Base-by-base conservation (phyloP, 2,888 invertebrate genomes). In the Hanleya hanleyi region DNA sequence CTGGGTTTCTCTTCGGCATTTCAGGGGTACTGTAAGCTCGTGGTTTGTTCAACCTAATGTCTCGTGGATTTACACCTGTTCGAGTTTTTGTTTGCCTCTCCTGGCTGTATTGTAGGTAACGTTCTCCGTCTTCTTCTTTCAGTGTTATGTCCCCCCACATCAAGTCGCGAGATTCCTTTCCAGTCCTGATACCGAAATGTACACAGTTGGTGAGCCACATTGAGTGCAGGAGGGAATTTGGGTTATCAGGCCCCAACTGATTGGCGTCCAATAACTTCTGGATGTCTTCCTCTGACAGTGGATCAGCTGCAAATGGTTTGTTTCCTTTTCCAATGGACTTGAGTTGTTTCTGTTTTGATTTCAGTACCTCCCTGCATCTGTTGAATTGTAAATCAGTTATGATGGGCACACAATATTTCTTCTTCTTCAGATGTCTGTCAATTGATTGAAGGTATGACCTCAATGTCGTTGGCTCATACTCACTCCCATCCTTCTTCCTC, bases 1-100 rank as follows among this genome's bases (percentile, higher is more conserved):
- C n/a, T n/a, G n/a, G n/a, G n/a, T n/a, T n/a, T n/a, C n/a, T n/a
- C n/a, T n/a, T n/a, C n/a, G n/a, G n/a, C n/a, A n/a, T n/a, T n/a
- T n/a, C n/a, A n/a, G n/a, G n/a, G n/a, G n/a, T n/a, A n/a, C n/a
- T n/a, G n/a, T n/a, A n/a, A n/a, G n/a, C n/a, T n/a, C n/a, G n/a
- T n/a, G n/a, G n/a, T n/a, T n/a, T n/a, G n/a, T n/a, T n/a, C n/a
- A n/a, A n/a, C n/a, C n/a, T n/a, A n/a, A n/a, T n/a, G 50, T 71
- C 6, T 49, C 50, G 37, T 38, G 22, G 22, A 51, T 67, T 57
- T 3, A 57, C 50, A 37, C 71, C 67, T 3, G 66, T 71, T 5
- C 71, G 29, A 18, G 71, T 71, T 57, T 71, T 71, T 51, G 71
- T 67, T 37, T 51, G 51, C n/a, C n/a, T n/a, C n/a, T 51, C 67